phyloP scores from a whole-genome alignment of 2,113 vertebrate genomes.

The human region DNA sequence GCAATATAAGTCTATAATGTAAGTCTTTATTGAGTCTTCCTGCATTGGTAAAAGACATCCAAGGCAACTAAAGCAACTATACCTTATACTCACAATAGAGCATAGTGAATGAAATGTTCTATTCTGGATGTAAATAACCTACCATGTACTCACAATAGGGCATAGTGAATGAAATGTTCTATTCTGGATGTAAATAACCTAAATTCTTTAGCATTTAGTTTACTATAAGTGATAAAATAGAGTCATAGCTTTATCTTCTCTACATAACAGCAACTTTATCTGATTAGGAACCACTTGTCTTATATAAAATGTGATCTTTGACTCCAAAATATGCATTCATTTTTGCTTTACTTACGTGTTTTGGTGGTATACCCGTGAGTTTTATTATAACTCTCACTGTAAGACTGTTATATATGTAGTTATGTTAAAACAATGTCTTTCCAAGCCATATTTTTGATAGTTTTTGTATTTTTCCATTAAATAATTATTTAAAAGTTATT shows the following conservation, averaged over 20 bases:
- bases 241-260: not conserved
- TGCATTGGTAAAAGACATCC: not conserved
- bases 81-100: not conserved
- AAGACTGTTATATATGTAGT: not conserved
- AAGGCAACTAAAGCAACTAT: not conserved
- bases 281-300: not conserved
- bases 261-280: not conserved
- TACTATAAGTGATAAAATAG: not conserved
- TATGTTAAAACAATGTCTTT: not conserved
- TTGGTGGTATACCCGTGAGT: not conserved
- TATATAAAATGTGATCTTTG: slow-evolving; percentile 11
- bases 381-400: not conserved
- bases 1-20: not conserved
- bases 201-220: not conserved
- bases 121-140: not conserved
- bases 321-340: not conserved
- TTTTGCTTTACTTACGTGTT: not conserved
- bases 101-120: not conserved
- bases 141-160: not conserved
- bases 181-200: not conserved
- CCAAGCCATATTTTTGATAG: not conserved
- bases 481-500: not conserved
- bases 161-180: not conserved
- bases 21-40: not conserved
- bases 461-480: not conserved